These are phyloP conservation scores for Pseudomugil tenellus DNA, from an alignment of 2,797 vertebrate species.

Conservation along the genomic window DNA sequence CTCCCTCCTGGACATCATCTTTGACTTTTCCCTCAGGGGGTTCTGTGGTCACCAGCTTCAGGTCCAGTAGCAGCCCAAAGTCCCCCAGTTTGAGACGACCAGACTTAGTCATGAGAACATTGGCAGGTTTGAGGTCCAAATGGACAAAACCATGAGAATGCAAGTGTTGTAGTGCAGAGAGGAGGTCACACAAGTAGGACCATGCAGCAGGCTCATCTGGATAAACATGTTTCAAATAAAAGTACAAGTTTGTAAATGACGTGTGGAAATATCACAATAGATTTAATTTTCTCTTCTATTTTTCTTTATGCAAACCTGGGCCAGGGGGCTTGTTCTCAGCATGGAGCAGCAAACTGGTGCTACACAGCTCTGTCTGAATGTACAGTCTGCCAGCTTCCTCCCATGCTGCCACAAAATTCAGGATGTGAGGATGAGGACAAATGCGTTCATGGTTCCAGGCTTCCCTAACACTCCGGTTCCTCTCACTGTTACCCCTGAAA, in stretches of 20 bases:
- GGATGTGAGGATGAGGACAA: constrained; percentile 86
- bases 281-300: neutral
- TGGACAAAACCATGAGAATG: constrained; percentile 87
- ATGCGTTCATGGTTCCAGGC: constrained; percentile 88
- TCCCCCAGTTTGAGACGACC: constrained; percentile 90
- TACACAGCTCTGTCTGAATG: constrained; percentile 92
- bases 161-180: constrained; percentile 87
- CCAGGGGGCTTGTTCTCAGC: constrained; percentile 84
- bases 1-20: constrained; percentile 88
- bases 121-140: constrained; percentile 92
- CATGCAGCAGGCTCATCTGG: constrained; percentile 83
- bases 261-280: neutral
- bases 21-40: constrained; percentile 50
- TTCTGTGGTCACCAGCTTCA: constrained; percentile 49
- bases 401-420: constrained; percentile 89
- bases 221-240: constrained; percentile 22
- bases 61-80: constrained; percentile 88
- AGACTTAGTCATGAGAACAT: constrained; percentile 87
- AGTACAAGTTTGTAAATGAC: neutral
- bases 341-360: constrained; percentile 85
- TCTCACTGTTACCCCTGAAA: constrained; percentile 87
- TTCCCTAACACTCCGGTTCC: constrained; percentile 85
- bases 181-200: constrained; percentile 88
- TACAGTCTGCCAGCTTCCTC: constrained; percentile 89
- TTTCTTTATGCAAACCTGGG: constrained; percentile 56